Evolutionary conservation across 2,888 invertebrate species (phyloP).

Genomic region (Eupithecia abbreviata): DNA sequence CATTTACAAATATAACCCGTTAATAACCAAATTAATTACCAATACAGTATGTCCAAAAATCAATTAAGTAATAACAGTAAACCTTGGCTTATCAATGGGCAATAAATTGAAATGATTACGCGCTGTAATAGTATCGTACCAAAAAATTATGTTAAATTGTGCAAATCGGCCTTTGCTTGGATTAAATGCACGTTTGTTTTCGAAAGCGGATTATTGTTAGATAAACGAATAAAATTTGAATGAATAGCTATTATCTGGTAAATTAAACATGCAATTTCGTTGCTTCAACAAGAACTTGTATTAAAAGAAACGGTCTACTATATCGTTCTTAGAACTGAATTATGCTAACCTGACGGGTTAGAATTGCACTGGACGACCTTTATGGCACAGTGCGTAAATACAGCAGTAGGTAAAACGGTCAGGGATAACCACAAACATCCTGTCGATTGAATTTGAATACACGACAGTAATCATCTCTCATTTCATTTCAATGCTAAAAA

Average conservation of each 20-base stretch:
- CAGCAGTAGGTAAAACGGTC: conserved; percentile 29
- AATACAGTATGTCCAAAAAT: background rate
- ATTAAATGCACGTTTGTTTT: conserved; percentile 11
- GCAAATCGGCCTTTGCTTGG: conserved; percentile 34
- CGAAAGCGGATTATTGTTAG: conserved; percentile 15
- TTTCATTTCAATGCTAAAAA: conserved; percentile 10
- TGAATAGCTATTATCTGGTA: conserved; percentile 14
- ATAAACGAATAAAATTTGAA: conserved; percentile 13
- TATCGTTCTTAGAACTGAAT: background rate
- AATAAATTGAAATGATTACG: conserved; percentile 15
- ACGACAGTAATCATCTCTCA: conserved; percentile 13
- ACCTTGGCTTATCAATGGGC: conserved; percentile 7
- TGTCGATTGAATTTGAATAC: conserved; percentile 11
- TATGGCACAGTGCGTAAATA: conserved; percentile 14
- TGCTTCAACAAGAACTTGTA: conserved; percentile 31
- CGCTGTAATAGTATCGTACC: conserved; percentile 16
- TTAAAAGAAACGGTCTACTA: background rate
- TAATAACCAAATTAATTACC: background rate
- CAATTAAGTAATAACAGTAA: conserved; percentile 3
- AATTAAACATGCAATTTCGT: conserved; percentile 26
- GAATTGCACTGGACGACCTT: conserved; percentile 7
- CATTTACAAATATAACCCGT: background rate
- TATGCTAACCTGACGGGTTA: background rate
- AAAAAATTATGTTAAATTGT: conserved; percentile 46
- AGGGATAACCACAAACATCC: conserved; percentile 28